Evolutionary conservation across 1,140 invertebrate species (phyloP), one percentile per base, ranked within the genome.

Genomic region (Conus betulinus): DNA sequence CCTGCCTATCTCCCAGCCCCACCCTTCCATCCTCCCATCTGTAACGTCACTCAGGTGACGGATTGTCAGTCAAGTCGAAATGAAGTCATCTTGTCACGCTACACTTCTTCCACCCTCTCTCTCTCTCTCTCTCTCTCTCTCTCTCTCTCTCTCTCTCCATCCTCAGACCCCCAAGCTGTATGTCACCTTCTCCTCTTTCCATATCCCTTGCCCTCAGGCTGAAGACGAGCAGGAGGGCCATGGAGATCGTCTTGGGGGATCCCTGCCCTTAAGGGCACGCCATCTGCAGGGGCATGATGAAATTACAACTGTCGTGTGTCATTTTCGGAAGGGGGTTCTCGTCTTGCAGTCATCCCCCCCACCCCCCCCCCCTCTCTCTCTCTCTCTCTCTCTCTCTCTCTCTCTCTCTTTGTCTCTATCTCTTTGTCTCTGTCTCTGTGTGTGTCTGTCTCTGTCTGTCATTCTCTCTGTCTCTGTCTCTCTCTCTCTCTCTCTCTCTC

Each of bases 221-320:
- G 7, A 74, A 7, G 67, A 74, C n/a, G 20, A 0, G n/a, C 13
- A 23, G 67, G 67, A 23, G 20, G 57, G 57, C 15, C 57, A 15
- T 60, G 8, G 7, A 5, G 8, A 7, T 81, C 39, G 39, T 81
- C 39, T 53, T 81, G 79, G 79, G 79, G 39, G 51, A 53, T 78
- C 71, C 20, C 13, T 25, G 20, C 57, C 57, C 57, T 15, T 17
- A 10, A 25, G 76, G 76, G 7, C 76, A 52, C 79, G 25, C 79
- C 27, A 52, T 81, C 17, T 15, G 51, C 20, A 53, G 20, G 79
- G 10, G 6, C 15, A 53, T 81, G 79, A 81, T 53, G 79, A 81
- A 81, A 53, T 81, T 81, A 81, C 79, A 81, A 8, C 39, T 55
- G 79, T 81, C 79, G 25, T 76, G 60, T 74, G 84, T 23, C 60